Evolutionary conservation across 2,888 invertebrate species (phyloP), one percentile per base, ranked within the genome.

Genomic region (Shargacucullia verbasci): DNA sequence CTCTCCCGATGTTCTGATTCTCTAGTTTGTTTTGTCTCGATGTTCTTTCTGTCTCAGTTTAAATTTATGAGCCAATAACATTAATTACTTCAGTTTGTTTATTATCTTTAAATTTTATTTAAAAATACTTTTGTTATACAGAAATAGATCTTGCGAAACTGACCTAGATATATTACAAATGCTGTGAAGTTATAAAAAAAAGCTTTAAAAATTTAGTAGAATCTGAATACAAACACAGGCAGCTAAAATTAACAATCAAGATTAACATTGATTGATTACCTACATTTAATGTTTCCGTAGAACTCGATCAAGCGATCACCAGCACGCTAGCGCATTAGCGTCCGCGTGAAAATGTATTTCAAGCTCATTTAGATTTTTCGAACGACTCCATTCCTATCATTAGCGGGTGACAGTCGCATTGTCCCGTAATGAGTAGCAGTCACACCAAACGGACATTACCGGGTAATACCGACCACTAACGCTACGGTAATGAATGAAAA

Each of bases 391-490:
- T 50, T 25, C 40, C n/a, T 48, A 67, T 68, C 60, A 73, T 61
- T 70, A 73, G 49, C 37, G 3, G 31, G 55, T 49, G 63, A 67
- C 60, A 55, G 53, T 39, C 29, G 37, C 52, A 55, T 62, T 76
- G 76, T 73, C 67, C 57, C 41, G 52, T 86, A 86, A 87, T 84
- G 87, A 82, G 71, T 55, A 50, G 45, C 63, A 73, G 86, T 84
- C 87, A 87, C 88, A 88, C 84, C 77, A 87, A 78, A 57, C 73
- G 52, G 65, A 77, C 87, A 81, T 88, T 84, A 85, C 69, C 66
- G 62, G 35, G 47, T 20, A 48, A 53, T 45, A 20, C 54, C 58
- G 34, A 39, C 59, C 10, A 63, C 70, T 73, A 74, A 78, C 76
- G 71, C 64, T 53, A 60, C 63, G 68, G 74, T 76, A 77, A 79